Percentiles rank a stretch among this genome's conserved stretches.
phyloP scores from a whole-genome alignment of 2,888 invertebrate species.

The Liodrosophila aerea region DNA sequence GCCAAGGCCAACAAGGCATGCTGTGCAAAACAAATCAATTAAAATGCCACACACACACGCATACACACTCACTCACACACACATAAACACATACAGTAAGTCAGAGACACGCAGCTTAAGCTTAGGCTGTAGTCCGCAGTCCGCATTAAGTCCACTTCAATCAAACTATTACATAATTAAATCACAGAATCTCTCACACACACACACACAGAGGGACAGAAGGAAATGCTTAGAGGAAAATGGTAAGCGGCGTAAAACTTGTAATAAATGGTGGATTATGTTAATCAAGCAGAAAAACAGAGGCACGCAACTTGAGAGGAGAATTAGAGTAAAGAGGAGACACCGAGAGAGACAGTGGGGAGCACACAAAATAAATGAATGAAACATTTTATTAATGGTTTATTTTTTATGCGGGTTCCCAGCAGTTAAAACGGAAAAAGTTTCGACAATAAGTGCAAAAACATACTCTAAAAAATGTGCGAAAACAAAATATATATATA shows the following conservation, averaged over 20 bases:
- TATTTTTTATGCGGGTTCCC: conserved; percentile 33
- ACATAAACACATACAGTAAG: conserved; percentile 1
- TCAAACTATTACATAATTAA: conserved; percentile 78
- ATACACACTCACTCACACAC: conserved; percentile 12
- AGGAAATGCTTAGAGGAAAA: conserved; percentile 20
- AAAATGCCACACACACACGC: conserved; percentile 49
- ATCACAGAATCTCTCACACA: conserved; percentile 51
- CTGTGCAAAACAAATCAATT: conserved; percentile 71
- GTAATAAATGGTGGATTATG: conserved; percentile 77
- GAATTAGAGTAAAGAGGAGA: background rate
- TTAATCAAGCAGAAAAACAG: conserved; percentile 75
- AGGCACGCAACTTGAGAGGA: conserved; percentile 53
- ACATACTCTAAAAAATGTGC: conserved; percentile 52
- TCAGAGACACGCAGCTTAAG: conserved; percentile 45
- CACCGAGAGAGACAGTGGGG: conserved; percentile 7
- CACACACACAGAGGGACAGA: conserved; percentile 28
- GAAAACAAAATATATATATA: conserved; percentile 8
- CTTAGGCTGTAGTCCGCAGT: conserved; percentile 53
- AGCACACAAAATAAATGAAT: conserved; percentile 59
- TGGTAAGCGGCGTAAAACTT: conserved; percentile 53
- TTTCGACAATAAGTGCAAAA: conserved; percentile 37
- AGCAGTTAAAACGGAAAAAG: conserved; percentile 30
- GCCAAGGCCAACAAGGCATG: conserved; percentile 41
- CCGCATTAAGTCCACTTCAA: conserved; percentile 68
- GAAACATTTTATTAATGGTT: conserved; percentile 75